Base-by-base conservation (phyloP, 2,888 invertebrate species). In the Halocaridina rubra region DNA sequence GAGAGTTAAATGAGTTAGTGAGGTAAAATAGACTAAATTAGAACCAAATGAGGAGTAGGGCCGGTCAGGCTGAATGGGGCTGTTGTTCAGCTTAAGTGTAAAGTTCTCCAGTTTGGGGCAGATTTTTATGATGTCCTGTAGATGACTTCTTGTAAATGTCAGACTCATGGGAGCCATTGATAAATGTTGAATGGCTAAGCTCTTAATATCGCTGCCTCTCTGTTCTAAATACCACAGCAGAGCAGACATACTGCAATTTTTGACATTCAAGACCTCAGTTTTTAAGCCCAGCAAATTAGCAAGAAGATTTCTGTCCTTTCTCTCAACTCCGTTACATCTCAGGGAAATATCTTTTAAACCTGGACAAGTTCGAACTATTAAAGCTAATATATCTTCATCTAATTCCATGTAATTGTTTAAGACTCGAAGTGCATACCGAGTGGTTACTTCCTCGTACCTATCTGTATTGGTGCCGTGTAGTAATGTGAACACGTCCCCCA, bases 401-500 rank as follows among this genome's bases (percentile, higher is more conserved):
- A 84, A 57, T 67, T 86, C 86, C 82, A 84, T 79, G 22, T 82
- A 74, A 29, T 71, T 79, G 19, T 64, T 69, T 19, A 86, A 57
- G n/a, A 75, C 61, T 61, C 69, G 79, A 1, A 86, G 71, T 5
- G 72, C 57, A 67, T 82, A 86, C 29, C 29, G 16, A 29, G 30
- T 67, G 16, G n/a, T 84, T 22, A 86, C 77, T 22, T 67, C 67
- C 27, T 79, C 71, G 76, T 82, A 69, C 8, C 57, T 80, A 2
- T 78, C 78, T 8, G 75, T 71, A 80, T 86, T 71, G 71, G 29
- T 81, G 7, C 86, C 86, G 84, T 86, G 80, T 13, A 86, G 71
- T 22, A 69, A 80, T n/a, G 79, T 80, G 61, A 86, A 86, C 10
- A 86, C 86, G 61, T 86, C 86, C n/a, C 82, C 82, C 3, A 82